Evolutionary conservation across 2,113 vertebrate genomes (phyloP), one percentile per base, ranked within the genome.

Genomic region (Rhynchomys soricoides): DNA sequence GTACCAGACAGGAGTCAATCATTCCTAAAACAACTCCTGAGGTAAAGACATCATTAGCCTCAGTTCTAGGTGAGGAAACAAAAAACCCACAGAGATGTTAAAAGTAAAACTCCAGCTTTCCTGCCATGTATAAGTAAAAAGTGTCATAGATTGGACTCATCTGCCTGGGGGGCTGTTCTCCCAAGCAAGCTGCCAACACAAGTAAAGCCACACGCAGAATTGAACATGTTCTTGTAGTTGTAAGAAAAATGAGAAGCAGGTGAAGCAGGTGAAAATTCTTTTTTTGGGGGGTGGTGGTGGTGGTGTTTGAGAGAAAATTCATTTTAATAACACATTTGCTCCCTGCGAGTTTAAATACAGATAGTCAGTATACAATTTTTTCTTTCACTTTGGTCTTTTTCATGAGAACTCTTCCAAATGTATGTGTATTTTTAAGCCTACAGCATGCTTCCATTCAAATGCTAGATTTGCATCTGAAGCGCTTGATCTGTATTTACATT

Each of bases 371-470:
- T 74, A 48, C 48, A 79, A 93, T 22, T 21, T 64, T 86, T 66
- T 94, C 48, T 66, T 37, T 45, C 48, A 43, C 73, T 66, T 77
- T 81, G 74, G 12, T 70, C 70, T 6, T 90, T 85, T 71, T 68
- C 16, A 74, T 68, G 24, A 74, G 79, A 90, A 77, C 73, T 85
- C 34, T 62, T 92, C 70, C 86, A 92, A 90, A 87, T 89, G 43
- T 29, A 81, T 50, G 21, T 68, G 3, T 78, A 95, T 90, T 96
- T 95, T 95, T 52, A 71, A 92, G 74, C 22, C 70, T 57, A 73
- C 4, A 95, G n/a, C 11, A 88, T 52, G 89, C 89, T 96, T 96
- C 22, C 37, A 82, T 55, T 95, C 93, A 94, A 93, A 90, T 90
- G n/a, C 31, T 87, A 93, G 93, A 83, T 90, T 59, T 95, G 66